These are phyloP conservation scores for Xylophagus ater DNA, from an alignment of 2,888 invertebrate genomes.

Conservation along the genomic window DNA sequence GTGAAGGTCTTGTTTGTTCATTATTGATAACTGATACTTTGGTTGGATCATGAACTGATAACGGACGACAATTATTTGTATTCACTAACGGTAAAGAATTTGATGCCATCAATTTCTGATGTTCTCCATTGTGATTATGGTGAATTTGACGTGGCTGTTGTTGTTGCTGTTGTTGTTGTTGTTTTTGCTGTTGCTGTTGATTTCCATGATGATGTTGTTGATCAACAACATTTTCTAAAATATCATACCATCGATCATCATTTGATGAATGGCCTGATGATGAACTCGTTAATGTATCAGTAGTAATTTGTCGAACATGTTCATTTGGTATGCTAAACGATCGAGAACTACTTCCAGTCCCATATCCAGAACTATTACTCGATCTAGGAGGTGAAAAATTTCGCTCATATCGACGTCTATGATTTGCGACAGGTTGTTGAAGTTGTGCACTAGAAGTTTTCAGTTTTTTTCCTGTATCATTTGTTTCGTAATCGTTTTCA, in stretches of 20 bases:
- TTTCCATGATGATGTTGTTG: slow-evolving; percentile 38
- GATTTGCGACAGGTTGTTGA: slow-evolving; percentile 39
- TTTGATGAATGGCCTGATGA: slow-evolving; percentile 51
- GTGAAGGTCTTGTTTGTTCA: slow-evolving; percentile 34
- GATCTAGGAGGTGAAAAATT: slow-evolving; percentile 68
- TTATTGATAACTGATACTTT: slow-evolving; percentile 23
- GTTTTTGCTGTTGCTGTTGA: slow-evolving; percentile 16
- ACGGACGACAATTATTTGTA: slow-evolving; percentile 17
- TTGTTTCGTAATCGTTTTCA: slow-evolving; percentile 48
- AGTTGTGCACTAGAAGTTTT: slow-evolving; percentile 32
- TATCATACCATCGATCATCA: slow-evolving; percentile 54
- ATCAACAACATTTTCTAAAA: slow-evolving; percentile 40
- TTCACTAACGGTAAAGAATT: slow-evolving; percentile 33
- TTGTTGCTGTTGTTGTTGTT: slow-evolving; percentile 29
- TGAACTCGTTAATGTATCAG: slow-evolving; percentile 50
- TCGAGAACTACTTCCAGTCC: slow-evolving; percentile 52
- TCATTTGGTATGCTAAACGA: slow-evolving; percentile 33
- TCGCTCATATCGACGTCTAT: slow-evolving; percentile 59
- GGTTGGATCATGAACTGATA: slow-evolving; percentile 21
- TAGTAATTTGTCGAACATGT: slow-evolving; percentile 21
- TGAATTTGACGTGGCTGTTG: slow-evolving; percentile 29
- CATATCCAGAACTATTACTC: slow-evolving; percentile 73
- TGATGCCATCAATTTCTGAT: slow-evolving; percentile 34
- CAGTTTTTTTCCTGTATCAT: slow-evolving; percentile 19
- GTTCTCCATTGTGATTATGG: slow-evolving; percentile 24